phyloP scores from a whole-genome alignment of 2,797 vertebrate genomes.

The Lemur catta region DNA sequence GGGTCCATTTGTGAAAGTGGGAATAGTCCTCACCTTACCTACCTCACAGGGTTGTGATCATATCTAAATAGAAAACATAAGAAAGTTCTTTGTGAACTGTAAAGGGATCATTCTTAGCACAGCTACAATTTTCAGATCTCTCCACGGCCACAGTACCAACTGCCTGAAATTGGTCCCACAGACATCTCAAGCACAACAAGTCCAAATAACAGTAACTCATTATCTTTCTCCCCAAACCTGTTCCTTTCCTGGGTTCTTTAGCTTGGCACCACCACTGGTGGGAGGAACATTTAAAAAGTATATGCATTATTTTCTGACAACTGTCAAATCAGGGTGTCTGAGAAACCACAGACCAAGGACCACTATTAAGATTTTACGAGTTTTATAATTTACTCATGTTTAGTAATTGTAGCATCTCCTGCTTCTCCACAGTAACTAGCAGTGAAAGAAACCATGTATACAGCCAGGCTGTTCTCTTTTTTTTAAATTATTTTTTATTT shows the following conservation, averaged over 20 bases:
- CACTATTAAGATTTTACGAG: neutral
- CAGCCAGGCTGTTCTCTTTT: neutral
- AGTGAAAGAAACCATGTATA: neutral
- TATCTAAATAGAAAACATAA: neutral
- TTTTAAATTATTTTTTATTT: no score
- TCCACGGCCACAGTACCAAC: neutral
- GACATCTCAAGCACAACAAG: neutral
- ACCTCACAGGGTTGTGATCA: neutral
- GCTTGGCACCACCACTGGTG: neutral
- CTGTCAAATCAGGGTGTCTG: neutral
- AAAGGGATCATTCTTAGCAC: neutral
- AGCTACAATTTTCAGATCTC: neutral
- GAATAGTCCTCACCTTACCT: neutral
- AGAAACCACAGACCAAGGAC: neutral
- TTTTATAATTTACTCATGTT: neutral
- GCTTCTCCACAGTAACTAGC: neutral
- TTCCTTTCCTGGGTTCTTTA: neutral
- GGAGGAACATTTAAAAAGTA: neutral
- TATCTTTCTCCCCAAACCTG: neutral
- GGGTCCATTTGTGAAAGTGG: neutral
- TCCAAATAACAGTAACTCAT: neutral
- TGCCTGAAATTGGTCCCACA: neutral
- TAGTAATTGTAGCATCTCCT: neutral
- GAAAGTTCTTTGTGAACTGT: neutral
- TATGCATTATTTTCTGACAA: neutral